Conservation (phyloP, 2,888 invertebrate genomes). For the Cepaea hortensis region DNA sequence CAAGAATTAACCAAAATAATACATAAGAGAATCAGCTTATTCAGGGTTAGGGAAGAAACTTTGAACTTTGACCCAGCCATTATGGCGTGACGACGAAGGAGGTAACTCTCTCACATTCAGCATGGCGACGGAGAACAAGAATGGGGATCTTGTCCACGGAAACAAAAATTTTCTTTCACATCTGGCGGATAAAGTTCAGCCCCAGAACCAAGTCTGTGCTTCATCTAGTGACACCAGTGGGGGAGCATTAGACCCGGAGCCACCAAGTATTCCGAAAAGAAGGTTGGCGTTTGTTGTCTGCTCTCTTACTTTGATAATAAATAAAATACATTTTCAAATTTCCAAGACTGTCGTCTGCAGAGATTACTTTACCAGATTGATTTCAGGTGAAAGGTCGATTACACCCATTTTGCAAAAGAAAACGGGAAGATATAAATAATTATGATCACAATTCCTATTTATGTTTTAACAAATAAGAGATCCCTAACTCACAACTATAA, state of each 20-base stretch:
- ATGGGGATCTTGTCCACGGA: not conserved
- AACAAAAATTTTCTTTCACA: not conserved
- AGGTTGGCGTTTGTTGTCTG: slow-evolving; percentile 56
- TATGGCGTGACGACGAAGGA: slow-evolving; percentile 45
- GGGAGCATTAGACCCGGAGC: slow-evolving; percentile 60
- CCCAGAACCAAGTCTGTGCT: slow-evolving; percentile 30
- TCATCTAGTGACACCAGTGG: slow-evolving; percentile 44
- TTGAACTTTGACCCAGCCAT: slow-evolving; percentile 24
- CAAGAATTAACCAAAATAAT: too few species aligned
- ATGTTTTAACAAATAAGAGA: too few species aligned
- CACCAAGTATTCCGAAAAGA: slow-evolving; percentile 70
- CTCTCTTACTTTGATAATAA: too few species aligned
- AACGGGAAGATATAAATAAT: too few species aligned
- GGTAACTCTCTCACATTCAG: slow-evolving; percentile 47
- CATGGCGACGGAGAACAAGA: slow-evolving; percentile 44
- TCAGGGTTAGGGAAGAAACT: not conserved
- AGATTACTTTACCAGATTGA: too few species aligned
- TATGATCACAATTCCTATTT: too few species aligned
- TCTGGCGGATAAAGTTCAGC: not conserved
- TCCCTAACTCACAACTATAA: too few species aligned
- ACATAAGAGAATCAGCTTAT: too few species aligned
- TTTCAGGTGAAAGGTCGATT: too few species aligned
- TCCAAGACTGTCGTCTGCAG: too few species aligned
- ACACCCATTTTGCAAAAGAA: too few species aligned
- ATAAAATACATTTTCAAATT: too few species aligned